Base-by-base conservation (phyloP, 2,113 vertebrate genomes). In the Calidris pygmaea region DNA sequence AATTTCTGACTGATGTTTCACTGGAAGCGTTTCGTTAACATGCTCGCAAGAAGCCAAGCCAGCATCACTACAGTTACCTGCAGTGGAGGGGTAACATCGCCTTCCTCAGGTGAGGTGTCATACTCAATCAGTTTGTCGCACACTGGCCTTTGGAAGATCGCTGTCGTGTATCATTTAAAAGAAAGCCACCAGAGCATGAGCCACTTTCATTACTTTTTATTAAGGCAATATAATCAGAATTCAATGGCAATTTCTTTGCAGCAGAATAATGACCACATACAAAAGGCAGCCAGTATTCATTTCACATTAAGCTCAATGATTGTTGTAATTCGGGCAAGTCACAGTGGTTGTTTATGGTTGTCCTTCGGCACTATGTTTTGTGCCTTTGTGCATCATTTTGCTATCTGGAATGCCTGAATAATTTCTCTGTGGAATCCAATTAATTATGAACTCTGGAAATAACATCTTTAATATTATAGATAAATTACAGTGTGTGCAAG, bases 371-470 rank as follows among this genome's bases (percentile, higher is more conserved):
- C 76, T 79, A 4, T 85, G 80, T 93, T 92, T 94, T 96, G 94
- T 96, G 93, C 91, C 92, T 96, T 75, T 74, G 93, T 87, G 93
- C 84, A 88, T 96, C 92, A 15, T 89, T 95, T 94, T 94, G 92
- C 91, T 85, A 53, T 96, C 94, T 89, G 89, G 95, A 96, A 95
- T 85, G 96, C 87, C 70, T 96, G 96, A 74, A 67, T 97, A 85
- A 97, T 97, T 98, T 98, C 96, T 98, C 97, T 65, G 67, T 75
- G 95, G 97, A 97, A 97, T 97, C 95, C 96, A 97, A 96, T 97
- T 98, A 98, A 98, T 98, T 98, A 97, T 80, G 53, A 75, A 91
- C 95, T 95, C 88, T 95, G 93, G 90, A 98, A 97, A 95, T 96
- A 96, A 94, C 94, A 87, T 97, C 97, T 97, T 97, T 96, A 96